phyloP scores from a whole-genome alignment of 2,113 vertebrate species.

The Neodontobutis hainanensis region DNA sequence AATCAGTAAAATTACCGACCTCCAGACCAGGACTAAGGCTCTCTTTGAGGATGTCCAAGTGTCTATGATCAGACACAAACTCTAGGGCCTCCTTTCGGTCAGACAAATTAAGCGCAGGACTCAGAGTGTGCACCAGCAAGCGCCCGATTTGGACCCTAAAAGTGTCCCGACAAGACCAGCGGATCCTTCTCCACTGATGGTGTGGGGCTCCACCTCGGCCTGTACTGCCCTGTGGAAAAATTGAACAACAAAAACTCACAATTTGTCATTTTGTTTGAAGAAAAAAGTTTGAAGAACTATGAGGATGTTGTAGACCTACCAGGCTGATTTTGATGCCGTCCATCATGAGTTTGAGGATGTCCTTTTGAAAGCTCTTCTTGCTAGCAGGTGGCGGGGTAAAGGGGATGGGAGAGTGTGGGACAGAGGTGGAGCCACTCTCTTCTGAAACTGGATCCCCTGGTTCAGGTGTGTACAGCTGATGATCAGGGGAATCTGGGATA shows the following conservation, averaged over 20 bases:
- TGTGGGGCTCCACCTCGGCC: slow-evolving; percentile 79
- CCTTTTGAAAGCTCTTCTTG: slow-evolving; percentile 89
- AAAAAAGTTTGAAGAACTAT: not conserved
- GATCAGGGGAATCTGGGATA: slow-evolving; percentile 83
- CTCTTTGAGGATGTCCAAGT: slow-evolving; percentile 91
- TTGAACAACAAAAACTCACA: not conserved
- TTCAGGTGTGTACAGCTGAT: slow-evolving; percentile 73
- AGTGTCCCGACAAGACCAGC: slow-evolving; percentile 89
- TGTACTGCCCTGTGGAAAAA: slow-evolving; percentile 70
- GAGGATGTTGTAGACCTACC: slow-evolving; percentile 63
- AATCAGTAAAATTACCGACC: slow-evolving; percentile 74
- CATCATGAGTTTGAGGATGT: slow-evolving; percentile 88
- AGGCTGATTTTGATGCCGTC: slow-evolving; percentile 88
- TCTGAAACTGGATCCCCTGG: slow-evolving; percentile 77
- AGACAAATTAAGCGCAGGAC: slow-evolving; percentile 79
- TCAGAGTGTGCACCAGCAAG: slow-evolving; percentile 89
- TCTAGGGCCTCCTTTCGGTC: slow-evolving; percentile 88
- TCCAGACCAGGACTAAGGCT: slow-evolving; percentile 88
- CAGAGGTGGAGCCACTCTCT: slow-evolving; percentile 76
- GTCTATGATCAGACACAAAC: slow-evolving; percentile 84
- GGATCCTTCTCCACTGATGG: slow-evolving; percentile 90
- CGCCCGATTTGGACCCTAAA: slow-evolving; percentile 91
- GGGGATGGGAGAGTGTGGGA: slow-evolving; percentile 71
- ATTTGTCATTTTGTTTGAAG: too few relatives aligned
- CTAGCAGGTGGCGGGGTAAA: slow-evolving; percentile 76